Conservation (phyloP, 2,797 vertebrate species). For the Botia almorhae region DNA sequence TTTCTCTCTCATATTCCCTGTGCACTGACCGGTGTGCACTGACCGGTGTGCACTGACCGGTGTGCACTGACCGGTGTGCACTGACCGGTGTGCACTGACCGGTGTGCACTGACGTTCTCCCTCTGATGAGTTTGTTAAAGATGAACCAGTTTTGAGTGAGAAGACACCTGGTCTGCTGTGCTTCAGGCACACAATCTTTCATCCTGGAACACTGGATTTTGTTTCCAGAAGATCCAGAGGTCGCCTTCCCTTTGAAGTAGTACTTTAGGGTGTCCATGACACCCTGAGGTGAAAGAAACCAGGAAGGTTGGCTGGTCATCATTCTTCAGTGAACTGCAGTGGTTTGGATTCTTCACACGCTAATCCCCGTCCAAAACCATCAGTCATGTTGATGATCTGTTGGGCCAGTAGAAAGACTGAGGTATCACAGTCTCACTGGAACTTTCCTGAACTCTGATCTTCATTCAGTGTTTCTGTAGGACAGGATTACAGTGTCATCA, state of each 20-base stretch:
- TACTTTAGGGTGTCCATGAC: conserved; percentile 30
- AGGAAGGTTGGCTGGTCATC: conserved; percentile 3
- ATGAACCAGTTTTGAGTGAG: conserved; percentile 15
- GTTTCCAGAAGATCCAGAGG: conserved; percentile 2
- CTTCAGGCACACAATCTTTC: conserved; percentile 25
- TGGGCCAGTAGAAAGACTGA: conserved; percentile 25
- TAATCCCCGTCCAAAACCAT: neutral
- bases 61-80: too few relatives aligned
- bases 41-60: too few relatives aligned
- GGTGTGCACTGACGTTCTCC: neutral
- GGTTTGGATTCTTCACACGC: conserved; percentile 16
- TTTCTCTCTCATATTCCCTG: neutral
- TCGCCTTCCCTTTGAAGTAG: neutral
- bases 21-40: conserved; percentile 2
- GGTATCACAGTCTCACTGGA: neutral
- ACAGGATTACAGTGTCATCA: neutral
- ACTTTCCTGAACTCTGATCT: conserved; percentile 2
- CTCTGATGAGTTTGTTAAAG: conserved; percentile 19
- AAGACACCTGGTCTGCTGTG: conserved; percentile 25
- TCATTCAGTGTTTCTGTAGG: neutral
- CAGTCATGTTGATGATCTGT: conserved; percentile 10
- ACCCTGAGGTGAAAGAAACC: conserved; percentile 30
- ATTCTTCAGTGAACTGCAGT: conserved; percentile 24
- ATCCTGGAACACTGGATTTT: conserved; percentile 2
- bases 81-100: neutral